Evolutionary conservation across 1,140 invertebrate genomes (phyloP), one percentile per base, ranked within the genome.

Genomic region (Tigriopus japonicus): DNA sequence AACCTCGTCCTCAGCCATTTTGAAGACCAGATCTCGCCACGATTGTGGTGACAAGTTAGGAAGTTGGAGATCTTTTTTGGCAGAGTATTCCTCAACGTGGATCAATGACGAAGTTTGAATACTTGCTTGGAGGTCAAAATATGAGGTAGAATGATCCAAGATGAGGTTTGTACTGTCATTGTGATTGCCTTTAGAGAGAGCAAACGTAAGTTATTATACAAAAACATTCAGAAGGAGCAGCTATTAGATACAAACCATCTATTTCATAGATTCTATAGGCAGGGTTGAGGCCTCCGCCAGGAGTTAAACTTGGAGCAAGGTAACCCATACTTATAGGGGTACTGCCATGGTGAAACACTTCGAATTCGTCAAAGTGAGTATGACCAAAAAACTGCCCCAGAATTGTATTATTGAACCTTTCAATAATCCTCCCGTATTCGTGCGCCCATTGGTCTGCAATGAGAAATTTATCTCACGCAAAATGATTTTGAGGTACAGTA

Each of bases 321-420:
- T 76, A 75, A 0, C 69, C 70, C 17, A 76, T 68, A 56, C 65
- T 67, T 0, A 70, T 67, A 0, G 75, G 71, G 19, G 68, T 53
- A 0, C 51, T 66, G 6, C 58, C 52, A 62, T 76, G 73, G 63
- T 74, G 75, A 64, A 76, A 73, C 13, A 77, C 64, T 59, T 72
- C 67, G 51, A 71, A 72, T 42, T 69, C 65, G 61, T 75, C 74
- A 10, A 59, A 53, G 63, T 77, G 75, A 3, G 69, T 72, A 67
- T 77, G 75, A 10, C 75, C 75, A 62, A 74, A 76, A 66, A 76
- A 76, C 65, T 76, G 75, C 5, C 66, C 75, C 14, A 64, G 64
- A 12, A 77, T 72, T 2, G 71, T 74, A 49, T 67, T 71, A 56
- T 74, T 69, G 67, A 73, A 77, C 58, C 75, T 74, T 3, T 49